Base-by-base conservation (phyloP, 2,113 vertebrate species). In the Solenodon paradoxus region DNA sequence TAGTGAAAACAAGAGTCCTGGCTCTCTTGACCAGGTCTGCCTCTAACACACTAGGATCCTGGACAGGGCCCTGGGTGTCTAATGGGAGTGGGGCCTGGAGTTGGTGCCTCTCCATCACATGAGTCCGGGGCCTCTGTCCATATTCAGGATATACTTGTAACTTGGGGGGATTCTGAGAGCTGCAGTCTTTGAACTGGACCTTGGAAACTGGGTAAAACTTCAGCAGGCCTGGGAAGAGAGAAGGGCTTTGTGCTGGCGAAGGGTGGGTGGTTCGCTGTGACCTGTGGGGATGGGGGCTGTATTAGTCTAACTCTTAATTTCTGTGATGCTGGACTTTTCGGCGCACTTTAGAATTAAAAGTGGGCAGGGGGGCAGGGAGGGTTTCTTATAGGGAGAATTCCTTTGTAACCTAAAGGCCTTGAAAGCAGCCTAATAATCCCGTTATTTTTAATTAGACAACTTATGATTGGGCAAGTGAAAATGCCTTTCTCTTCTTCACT, bases 81-180 rank as follows among this genome's bases (percentile, higher is more conserved):
- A 5, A 0, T 0, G 15, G n/a, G 86, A 59, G 22, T 3, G 26
- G 7, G 68, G 4, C 42, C 28, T 53, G 32, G 35, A 16, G 11
- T 40, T 5, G 8, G 12, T 13, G 17, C 16, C 7, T 7, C 45
- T 17, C 20, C 1, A 0, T 38, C 30, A 2, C 30, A 7, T 4
- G 40, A 4, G 22, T 40, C 16, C 20, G 1, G 7, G 17, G 26
- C 61, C 32, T 40, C 38, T 90, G 22, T 64, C 35, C 3, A 12
- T 0, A 2, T n/a, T 69, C 63, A 68, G 75, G 45, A 72, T 59
- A 10, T 9, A 53, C 2, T 26, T 53, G 35, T 66, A 32, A 66
- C 24, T 3, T 3, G 2, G 5, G 10, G 8, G 24, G 26, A 51
- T 10, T 30, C 53, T 35, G 32, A 7, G 49, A 45, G 16, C 63